phyloP scores from a whole-genome alignment of 2,113 vertebrate genomes.

The Micronisus gabar region DNA sequence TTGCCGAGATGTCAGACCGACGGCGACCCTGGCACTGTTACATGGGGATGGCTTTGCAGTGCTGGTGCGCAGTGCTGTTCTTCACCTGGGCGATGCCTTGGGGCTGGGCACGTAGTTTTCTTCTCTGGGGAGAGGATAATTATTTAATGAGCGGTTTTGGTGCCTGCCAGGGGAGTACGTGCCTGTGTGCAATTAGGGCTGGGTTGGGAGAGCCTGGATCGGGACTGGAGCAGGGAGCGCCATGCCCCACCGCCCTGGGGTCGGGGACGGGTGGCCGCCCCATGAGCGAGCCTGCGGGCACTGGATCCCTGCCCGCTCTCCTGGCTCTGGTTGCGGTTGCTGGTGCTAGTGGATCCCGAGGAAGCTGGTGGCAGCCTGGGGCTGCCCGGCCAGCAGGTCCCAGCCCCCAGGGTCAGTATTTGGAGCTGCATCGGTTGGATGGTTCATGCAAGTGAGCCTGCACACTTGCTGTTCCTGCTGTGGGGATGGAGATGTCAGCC shows the following conservation, averaged over 20 bases:
- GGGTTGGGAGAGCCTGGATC: neutral
- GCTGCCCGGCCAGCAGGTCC: neutral
- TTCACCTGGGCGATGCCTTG: neutral
- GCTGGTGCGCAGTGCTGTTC: neutral
- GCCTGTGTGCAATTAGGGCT: neutral
- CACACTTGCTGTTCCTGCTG: fast-evolving
- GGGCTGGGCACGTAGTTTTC: neutral
- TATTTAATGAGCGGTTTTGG: neutral
- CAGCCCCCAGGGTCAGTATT: fast-evolving
- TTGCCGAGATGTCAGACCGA: fast-evolving
- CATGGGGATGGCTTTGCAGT: neutral
- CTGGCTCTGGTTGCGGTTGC: neutral
- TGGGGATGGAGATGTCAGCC: neutral
- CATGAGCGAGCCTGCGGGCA: fast-evolving
- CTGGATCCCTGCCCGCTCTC: too few relatives aligned
- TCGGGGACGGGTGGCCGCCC: fast-evolving
- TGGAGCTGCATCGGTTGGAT: fast-evolving
- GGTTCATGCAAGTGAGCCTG: neutral
- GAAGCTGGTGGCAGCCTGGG: neutral
- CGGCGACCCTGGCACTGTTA: fast-evolving
- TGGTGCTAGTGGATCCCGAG: neutral
- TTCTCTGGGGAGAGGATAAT: neutral
- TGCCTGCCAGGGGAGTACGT: neutral
- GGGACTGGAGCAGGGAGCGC: fast-evolving
- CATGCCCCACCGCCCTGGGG: neutral